A percentile compares a stretch with the other conserved stretches of the same genome.
These are phyloP conservation scores for Matsumyia berberina DNA, from an alignment of 2,888 invertebrate genomes.

Conservation along the genomic window DNA sequence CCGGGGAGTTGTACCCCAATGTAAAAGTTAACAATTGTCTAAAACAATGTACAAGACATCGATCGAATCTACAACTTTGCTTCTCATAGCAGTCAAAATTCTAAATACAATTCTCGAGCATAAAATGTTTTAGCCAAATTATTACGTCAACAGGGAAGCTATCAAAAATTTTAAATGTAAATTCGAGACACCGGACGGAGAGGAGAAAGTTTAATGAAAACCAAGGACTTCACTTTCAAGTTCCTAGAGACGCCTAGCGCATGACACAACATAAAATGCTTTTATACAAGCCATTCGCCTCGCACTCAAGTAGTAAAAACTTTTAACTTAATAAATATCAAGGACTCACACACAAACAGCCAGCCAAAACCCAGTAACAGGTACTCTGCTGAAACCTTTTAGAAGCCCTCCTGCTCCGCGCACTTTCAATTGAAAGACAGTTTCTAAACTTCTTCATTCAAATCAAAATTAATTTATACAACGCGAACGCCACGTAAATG, in stretches of 20 bases:
- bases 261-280: slow-evolving; percentile 7
- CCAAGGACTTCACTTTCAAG: slow-evolving; percentile 33
- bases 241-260: neutral
- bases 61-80: too few relatives aligned
- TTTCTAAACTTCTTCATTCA: slow-evolving; percentile 47
- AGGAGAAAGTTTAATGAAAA: slow-evolving; percentile 48
- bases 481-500: slow-evolving; percentile 53
- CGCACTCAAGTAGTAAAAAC: slow-evolving; percentile 19
- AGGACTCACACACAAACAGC: neutral
- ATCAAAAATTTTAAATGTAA: neutral
- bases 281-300: slow-evolving; percentile 20
- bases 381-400: slow-evolving; percentile 40
- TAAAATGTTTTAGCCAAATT: too few relatives aligned
- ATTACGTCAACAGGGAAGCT: neutral
- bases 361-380: slow-evolving; percentile 46
- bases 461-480: slow-evolving; percentile 71
- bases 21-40: too few relatives aligned
- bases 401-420: neutral
- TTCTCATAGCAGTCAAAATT: too few relatives aligned
- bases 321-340: slow-evolving; percentile 53
- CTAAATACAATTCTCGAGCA: too few relatives aligned
- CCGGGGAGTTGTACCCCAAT: too few relatives aligned
- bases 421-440: slow-evolving; percentile 34
- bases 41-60: too few relatives aligned
- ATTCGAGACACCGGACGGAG: slow-evolving; percentile 1